A percentile compares a stretch with the other conserved stretches of the same genome.
These are phyloP conservation scores for Knipowitschia caucasica DNA, from an alignment of 2,797 vertebrate genomes.

Conservation along the genomic window DNA sequence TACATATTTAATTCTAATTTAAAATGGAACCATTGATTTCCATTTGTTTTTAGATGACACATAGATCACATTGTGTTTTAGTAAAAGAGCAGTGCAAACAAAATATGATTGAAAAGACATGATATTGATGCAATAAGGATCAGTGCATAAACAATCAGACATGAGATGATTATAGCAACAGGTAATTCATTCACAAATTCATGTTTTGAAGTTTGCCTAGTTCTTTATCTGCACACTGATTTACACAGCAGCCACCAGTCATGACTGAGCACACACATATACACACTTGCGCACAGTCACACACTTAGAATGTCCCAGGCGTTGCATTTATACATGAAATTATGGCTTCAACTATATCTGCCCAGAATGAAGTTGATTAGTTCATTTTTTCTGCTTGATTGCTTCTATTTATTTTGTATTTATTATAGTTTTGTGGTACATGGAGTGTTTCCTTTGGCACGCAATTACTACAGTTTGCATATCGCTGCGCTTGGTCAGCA, in stretches of 20 bases:
- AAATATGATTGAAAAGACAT: neutral
- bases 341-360: neutral
- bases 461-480: constrained; percentile 24
- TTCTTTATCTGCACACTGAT: constrained; percentile 18
- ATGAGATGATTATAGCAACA: constrained; percentile 4
- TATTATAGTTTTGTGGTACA: constrained; percentile 44
- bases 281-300: too few relatives aligned
- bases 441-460: constrained; percentile 9
- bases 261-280: too few relatives aligned
- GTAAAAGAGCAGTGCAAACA: neutral
- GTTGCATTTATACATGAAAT: constrained; percentile 7
- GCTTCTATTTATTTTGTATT: constrained; percentile 34
- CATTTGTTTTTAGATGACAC: neutral
- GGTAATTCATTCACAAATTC: constrained; percentile 25
- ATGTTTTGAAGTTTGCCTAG: constrained; percentile 16
- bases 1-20: constrained; percentile 17
- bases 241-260: constrained; percentile 24
- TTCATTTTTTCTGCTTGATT: constrained; percentile 11
- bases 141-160: too few relatives aligned
- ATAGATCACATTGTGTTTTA: constrained; percentile 22
- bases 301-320: too few relatives aligned
- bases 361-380: constrained; percentile 16
- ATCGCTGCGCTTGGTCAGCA: constrained; percentile 25
- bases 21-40: constrained; percentile 26
- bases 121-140: neutral